These are phyloP conservation scores for Drosophila gunungcola DNA, from an alignment of 1,140 invertebrate species.

Conservation along the genomic window DNA sequence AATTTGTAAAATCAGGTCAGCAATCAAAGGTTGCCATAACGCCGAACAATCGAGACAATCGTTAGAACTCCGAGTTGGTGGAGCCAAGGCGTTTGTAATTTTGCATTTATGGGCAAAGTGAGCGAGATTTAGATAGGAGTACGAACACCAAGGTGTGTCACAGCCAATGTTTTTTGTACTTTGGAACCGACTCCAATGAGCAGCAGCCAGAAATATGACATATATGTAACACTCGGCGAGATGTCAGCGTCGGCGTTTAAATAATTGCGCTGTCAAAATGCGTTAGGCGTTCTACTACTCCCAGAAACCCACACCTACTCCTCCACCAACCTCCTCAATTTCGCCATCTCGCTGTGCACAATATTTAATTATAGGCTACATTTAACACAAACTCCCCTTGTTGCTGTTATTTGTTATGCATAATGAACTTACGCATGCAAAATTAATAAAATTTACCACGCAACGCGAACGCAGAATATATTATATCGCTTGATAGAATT, in stretches of 20 bases:
- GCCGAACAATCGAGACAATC: constrained; percentile 22
- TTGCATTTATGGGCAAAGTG: constrained; percentile 17
- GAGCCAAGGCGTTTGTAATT: constrained; percentile 21
- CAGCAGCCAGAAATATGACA: constrained; percentile 42
- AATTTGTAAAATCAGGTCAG: constrained; percentile 22
- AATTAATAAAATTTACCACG: constrained; percentile 71
- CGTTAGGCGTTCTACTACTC: constrained; percentile 41
- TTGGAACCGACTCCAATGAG: constrained; percentile 8
- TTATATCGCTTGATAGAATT: constrained; percentile 67
- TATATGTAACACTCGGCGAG: constrained; percentile 37
- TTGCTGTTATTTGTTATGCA: constrained; percentile 58
- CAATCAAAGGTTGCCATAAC: constrained; percentile 46
- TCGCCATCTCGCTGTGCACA: constrained; percentile 13
- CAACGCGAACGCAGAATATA: constrained; percentile 56
- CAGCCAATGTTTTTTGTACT: constrained; percentile 19
- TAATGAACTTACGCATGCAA: constrained; percentile 71
- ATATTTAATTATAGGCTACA: constrained; percentile 75
- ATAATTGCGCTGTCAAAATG: constrained; percentile 64
- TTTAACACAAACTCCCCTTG: constrained; percentile 56
- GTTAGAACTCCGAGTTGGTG: constrained; percentile 11
- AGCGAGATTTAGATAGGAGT: constrained; percentile 23
- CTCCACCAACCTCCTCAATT: not conserved
- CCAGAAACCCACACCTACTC: not conserved
- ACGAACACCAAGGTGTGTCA: constrained; percentile 29
- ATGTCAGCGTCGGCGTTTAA: constrained; percentile 49